Percentiles rank a stretch among this genome's conserved stretches.
Evolutionary conservation across 2,797 vertebrate genomes (phyloP).

Genomic region (Phylloscopus collybita): DNA sequence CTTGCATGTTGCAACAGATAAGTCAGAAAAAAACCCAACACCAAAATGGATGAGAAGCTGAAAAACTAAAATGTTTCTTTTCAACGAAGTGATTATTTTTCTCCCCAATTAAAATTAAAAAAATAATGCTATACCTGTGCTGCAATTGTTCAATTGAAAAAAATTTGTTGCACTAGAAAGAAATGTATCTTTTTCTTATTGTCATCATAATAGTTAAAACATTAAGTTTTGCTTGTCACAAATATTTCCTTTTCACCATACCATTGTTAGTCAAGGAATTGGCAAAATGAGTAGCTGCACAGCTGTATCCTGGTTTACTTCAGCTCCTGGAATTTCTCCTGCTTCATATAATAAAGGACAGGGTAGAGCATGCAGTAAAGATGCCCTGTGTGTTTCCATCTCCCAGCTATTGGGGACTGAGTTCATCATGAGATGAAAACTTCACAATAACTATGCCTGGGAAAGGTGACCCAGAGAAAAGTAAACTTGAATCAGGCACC

Average conservation of each 20-base stretch:
- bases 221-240: background rate
- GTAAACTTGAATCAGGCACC: background rate
- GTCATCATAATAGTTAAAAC: background rate
- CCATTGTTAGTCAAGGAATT: background rate
- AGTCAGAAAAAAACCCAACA: background rate
- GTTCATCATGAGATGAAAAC: background rate
- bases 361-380: background rate
- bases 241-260: background rate
- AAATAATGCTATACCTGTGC: background rate
- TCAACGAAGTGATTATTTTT: background rate
- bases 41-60: fast-evolving
- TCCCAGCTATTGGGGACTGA: background rate
- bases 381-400: background rate
- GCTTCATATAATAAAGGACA: background rate
- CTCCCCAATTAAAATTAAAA: background rate
- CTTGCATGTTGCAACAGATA: background rate
- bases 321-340: background rate
- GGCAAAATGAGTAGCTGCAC: background rate
- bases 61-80: background rate
- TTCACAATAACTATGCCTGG: background rate
- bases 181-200: background rate
- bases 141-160: background rate
- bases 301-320: background rate
- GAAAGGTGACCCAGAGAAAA: constrained; percentile 11
- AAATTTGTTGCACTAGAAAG: background rate